Percentiles rank a stretch among this genome's conserved stretches.
Conservation (phyloP, 2,888 invertebrate species). For the Nysson spinosus region DNA sequence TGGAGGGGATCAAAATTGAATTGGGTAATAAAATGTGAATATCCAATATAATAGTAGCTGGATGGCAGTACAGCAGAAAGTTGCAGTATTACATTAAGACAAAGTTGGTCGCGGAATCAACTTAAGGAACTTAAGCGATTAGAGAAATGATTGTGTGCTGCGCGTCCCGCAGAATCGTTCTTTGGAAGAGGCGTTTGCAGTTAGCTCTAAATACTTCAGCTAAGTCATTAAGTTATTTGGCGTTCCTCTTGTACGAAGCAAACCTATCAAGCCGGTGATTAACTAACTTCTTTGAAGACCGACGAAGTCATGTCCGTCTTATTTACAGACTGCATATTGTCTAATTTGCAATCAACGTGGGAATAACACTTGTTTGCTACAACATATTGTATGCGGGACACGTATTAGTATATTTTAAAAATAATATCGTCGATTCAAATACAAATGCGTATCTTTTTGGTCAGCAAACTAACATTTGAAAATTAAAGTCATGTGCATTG, state of each 20-base stretch:
- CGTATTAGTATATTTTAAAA: too few relatives aligned
- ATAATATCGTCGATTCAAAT: too few relatives aligned
- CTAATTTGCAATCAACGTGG: not conserved
- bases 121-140: not conserved
- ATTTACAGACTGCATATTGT: conserved; percentile 37
- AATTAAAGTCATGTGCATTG: too few relatives aligned
- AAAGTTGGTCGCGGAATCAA: conserved; percentile 15
- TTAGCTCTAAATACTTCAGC: conserved; percentile 15
- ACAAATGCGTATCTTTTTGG: too few relatives aligned
- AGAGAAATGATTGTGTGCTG: not conserved
- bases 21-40: too few relatives aligned
- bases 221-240: conserved; percentile 35
- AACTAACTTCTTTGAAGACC: conserved; percentile 36
- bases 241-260: conserved; percentile 19
- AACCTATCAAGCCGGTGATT: conserved; percentile 35
- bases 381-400: too few relatives aligned
- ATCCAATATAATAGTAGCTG: too few relatives aligned
- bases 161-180: conserved; percentile 22
- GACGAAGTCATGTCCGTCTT: conserved; percentile 32
- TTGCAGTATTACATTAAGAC: too few relatives aligned
- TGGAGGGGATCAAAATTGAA: too few relatives aligned
- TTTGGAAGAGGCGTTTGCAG: conserved; percentile 17
- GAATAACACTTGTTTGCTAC: too few relatives aligned
- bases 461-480: too few relatives aligned
- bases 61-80: too few relatives aligned